phyloP scores from a whole-genome alignment of 2,113 vertebrate genomes.

The Microcebus tavaratra region DNA sequence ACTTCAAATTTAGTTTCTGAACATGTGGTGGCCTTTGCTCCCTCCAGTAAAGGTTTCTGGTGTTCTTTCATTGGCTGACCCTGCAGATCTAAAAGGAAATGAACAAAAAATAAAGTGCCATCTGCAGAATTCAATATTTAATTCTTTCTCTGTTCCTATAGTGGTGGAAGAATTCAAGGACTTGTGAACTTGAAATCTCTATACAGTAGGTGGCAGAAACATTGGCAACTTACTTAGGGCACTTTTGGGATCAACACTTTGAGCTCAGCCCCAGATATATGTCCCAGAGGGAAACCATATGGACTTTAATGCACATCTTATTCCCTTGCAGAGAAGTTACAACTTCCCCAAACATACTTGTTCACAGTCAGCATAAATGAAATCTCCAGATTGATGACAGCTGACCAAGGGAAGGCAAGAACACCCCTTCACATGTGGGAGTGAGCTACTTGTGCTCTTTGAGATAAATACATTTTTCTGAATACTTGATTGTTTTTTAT shows the following conservation, averaged over 20 bases:
- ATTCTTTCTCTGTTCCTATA: background rate
- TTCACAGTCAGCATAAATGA: constrained; percentile 50
- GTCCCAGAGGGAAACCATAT: constrained; percentile 36
- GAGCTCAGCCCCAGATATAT: constrained; percentile 8
- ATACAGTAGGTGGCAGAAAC: background rate
- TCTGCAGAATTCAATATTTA: constrained; percentile 38
- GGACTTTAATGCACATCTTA: background rate
- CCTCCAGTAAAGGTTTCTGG: constrained; percentile 63
- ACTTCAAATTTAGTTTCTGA: constrained; percentile 19
- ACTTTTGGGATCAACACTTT: background rate
- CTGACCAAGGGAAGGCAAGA: background rate
- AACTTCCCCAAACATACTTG: constrained; percentile 32
- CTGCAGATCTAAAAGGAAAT: constrained; percentile 60
- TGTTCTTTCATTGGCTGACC: constrained; percentile 52
- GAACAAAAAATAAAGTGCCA: constrained; percentile 55
- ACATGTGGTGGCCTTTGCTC: constrained; percentile 56
- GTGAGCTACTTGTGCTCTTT: background rate
- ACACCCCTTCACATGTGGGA: background rate
- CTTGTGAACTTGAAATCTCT: constrained; percentile 41
- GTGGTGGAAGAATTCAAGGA: constrained; percentile 14
- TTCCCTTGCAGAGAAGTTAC: constrained; percentile 45
- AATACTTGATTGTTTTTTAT: background rate
- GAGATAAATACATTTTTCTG: background rate
- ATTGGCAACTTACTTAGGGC: constrained; percentile 34
- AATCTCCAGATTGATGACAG: constrained; percentile 52